A percentile compares a stretch with the other conserved stretches of the same genome.
phyloP scores from a whole-genome alignment of 2,888 invertebrate species.

The Cataglyphis altisquamis region DNA sequence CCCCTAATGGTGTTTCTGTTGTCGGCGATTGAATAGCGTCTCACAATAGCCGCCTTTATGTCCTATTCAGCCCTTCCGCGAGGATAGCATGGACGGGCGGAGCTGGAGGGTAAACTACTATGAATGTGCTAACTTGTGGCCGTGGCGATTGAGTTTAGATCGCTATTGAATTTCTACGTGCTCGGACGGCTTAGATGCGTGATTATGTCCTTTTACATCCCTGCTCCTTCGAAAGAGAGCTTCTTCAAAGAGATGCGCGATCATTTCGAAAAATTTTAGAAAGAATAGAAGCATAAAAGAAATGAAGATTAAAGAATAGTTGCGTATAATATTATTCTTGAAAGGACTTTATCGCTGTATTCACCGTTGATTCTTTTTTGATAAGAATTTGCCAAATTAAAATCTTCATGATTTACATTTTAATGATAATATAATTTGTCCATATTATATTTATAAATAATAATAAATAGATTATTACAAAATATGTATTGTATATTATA shows the following conservation, averaged over 20 bases:
- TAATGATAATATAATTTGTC: background rate
- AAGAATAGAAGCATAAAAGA: constrained; percentile 21
- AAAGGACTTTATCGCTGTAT: background rate
- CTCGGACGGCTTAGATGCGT: constrained; percentile 54
- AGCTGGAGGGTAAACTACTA: constrained; percentile 63
- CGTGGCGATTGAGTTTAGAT: constrained; percentile 68
- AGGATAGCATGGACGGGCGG: constrained; percentile 47
- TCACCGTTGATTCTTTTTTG: background rate
- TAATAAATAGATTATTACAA: background rate
- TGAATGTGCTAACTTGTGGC: constrained; percentile 66
- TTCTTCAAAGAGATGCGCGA: constrained; percentile 26
- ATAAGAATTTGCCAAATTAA: background rate
- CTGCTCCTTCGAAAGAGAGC: constrained; percentile 6
- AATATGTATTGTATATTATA: constrained; percentile 10
- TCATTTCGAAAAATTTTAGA: constrained; percentile 39
- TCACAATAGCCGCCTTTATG: constrained; percentile 72
- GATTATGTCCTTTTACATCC: constrained; percentile 61
- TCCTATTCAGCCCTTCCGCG: constrained; percentile 66
- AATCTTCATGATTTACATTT: background rate
- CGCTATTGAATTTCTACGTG: constrained; percentile 76
- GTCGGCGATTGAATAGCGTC: constrained; percentile 69
- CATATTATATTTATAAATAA: background rate
- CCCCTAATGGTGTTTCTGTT: constrained; percentile 75
- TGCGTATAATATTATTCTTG: constrained; percentile 1
- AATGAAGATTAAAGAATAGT: constrained; percentile 24